These are phyloP conservation scores for Pentamera pediparva DNA, from an alignment of 53 echinoderm and acorn worm genomes.

Conservation along the genomic window DNA sequence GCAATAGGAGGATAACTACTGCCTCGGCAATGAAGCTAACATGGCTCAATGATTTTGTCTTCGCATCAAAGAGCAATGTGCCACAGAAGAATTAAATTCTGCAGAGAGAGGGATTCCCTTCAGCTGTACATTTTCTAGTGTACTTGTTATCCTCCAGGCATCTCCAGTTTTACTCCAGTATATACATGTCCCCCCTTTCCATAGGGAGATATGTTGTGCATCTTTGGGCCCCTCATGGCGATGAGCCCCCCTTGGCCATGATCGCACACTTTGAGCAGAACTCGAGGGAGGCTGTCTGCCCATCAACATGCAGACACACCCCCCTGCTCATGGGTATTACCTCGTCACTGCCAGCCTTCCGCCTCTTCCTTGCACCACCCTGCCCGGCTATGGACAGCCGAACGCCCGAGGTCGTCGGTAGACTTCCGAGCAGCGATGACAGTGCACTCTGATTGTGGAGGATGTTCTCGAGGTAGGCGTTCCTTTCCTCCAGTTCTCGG, in stretches of 20 bases:
- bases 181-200: no score
- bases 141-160: no score
- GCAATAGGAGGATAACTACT: no score
- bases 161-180: no score
- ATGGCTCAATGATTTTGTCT: no score
- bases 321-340: constrained; percentile 50
- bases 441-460: constrained; percentile 71
- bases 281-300: constrained; percentile 55
- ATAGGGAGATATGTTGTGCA: neutral
- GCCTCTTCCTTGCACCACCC: neutral
- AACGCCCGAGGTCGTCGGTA: constrained; percentile 41
- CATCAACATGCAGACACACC: constrained; percentile 74
- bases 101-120: no score
- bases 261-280: constrained; percentile 65
- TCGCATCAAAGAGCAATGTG: no score
- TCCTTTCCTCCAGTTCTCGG: constrained; percentile 42
- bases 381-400: constrained; percentile 36
- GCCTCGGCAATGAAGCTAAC: no score
- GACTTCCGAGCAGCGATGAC: constrained; percentile 46
- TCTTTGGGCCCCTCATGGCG: neutral
- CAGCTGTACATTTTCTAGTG: no score
- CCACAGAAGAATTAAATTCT: no score
- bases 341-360: neutral
- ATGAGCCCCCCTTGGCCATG: constrained; percentile 41
- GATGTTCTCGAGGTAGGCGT: constrained; percentile 59